These are phyloP conservation scores for Triplophysa rosa DNA, from an alignment of 2,113 vertebrate genomes.

Conservation along the genomic window DNA sequence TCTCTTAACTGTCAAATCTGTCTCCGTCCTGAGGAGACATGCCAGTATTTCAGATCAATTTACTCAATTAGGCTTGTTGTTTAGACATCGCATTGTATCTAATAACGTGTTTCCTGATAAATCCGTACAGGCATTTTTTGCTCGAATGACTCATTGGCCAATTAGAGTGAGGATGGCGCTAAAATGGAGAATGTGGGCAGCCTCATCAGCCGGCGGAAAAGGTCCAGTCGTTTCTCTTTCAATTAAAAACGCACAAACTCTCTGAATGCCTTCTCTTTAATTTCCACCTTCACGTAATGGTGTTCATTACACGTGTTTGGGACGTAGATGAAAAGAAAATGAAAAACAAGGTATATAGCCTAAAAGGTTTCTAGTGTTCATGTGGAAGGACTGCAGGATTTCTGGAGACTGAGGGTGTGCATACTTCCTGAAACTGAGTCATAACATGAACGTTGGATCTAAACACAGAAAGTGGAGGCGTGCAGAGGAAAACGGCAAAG, in stretches of 20 bases:
- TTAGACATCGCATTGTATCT: conserved; percentile 4
- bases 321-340: conserved; percentile 5
- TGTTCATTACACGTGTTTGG: conserved; percentile 3
- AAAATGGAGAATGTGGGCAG: neutral
- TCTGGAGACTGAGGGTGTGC: neutral
- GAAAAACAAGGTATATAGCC: neutral
- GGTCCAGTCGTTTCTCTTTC: conserved; percentile 29
- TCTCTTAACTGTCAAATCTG: neutral
- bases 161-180: neutral
- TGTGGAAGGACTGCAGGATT: neutral
- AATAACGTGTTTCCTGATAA: neutral
- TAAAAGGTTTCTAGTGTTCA: neutral
- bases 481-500: neutral
- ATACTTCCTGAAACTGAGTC: conserved; percentile 1
- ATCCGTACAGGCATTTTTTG: neutral
- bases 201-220: neutral
- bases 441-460: neutral
- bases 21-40: neutral
- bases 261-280: conserved; percentile 8
- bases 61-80: neutral
- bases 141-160: conserved; percentile 13
- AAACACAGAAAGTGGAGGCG: conserved; percentile 12
- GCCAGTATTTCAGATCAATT: neutral
- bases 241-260: conserved; percentile 25
- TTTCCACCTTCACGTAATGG: neutral